Base-by-base conservation (phyloP, 1,140 invertebrate species). In the Pachyrhynchus sulphureomaculatus region DNA sequence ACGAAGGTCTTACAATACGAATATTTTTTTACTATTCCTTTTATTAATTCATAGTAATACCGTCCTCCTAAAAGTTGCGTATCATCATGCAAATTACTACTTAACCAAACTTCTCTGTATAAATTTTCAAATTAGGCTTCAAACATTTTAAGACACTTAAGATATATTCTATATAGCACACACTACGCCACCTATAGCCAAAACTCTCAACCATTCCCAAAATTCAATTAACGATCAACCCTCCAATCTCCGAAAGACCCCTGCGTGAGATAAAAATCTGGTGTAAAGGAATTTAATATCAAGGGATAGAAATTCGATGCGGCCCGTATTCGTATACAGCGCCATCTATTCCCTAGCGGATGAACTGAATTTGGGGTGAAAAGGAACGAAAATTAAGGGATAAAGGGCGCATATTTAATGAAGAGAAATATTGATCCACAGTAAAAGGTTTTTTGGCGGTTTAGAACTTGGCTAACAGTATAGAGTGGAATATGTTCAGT, bases 361-460 rank as follows among this genome's bases (percentile, higher is more conserved):
- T 24, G 33, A 63, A 62, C 47, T 63, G 66, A 68, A 63, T 70
- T 72, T 70, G 42, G 68, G 70, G 70, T 56, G 41, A 41, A 8
- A 6, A 29, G 33, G 34, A 12, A 21, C 37, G 20, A 10, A 56
- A 56, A 56, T 53, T 10, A 29, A 17, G 5, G 12, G 26, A 17
- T 6, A 12, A 6, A 51, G 44, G 56, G 56, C 56, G 44, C 56
- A 58, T 58, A 58, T 49, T 49, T 58, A 58, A 56, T 56, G 20
- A 47, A 21, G 4, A 8, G 12, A 32, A 15, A 12, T 34, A 36
- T 29, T 24, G 26, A 47, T 21, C 15, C n/a, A 6, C 8, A 9
- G 32, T 2, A 32, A 20, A 47, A 15, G n/a, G 15, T 3, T 45
- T 24, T 45, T 12, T 20, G 20, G 42, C 18, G 42, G 21, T 45